Evolutionary conservation across 30 jellyfish, hydroid and myxozoan species (phyloP).

Genomic region (Mastigias papua): DNA sequence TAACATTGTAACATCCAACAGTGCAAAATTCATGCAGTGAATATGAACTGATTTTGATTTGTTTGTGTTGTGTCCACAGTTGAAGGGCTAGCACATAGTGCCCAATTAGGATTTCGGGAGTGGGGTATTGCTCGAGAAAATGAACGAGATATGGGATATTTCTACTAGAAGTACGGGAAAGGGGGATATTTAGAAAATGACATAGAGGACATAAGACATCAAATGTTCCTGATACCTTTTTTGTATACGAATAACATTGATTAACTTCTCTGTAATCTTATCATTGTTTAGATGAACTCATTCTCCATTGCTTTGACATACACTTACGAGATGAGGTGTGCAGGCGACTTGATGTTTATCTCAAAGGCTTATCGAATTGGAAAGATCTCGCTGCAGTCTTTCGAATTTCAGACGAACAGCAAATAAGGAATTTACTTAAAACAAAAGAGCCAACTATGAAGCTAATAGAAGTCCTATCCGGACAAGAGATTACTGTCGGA

Average conservation of each 20-base stretch:
- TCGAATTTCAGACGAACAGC: conserved; percentile 24
- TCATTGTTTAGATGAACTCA: conserved; percentile 39
- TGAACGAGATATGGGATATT: too few species aligned
- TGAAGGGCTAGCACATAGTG: too few species aligned
- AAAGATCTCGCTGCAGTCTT: conserved; percentile 77
- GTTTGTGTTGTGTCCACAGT: too few species aligned
- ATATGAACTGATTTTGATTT: too few species aligned
- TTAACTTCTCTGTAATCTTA: background rate
- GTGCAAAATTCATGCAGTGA: too few species aligned
- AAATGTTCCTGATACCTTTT: background rate
- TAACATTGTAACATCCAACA: too few species aligned
- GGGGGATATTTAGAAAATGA: too few species aligned
- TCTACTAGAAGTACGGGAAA: too few species aligned
- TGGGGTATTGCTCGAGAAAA: too few species aligned
- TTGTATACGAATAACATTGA: background rate
- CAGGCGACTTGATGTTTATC: conserved; percentile 82
- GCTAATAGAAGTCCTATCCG: conserved; percentile 38
- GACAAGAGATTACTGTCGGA: conserved; percentile 30
- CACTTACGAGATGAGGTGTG: conserved; percentile 37
- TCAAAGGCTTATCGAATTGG: conserved; percentile 80
- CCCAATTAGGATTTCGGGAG: too few species aligned
- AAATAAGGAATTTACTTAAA: background rate
- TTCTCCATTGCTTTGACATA: conserved; percentile 32
- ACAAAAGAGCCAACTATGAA: conserved; percentile 51
- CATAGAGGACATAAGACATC: too few species aligned